Evolutionary conservation across 2,888 invertebrate genomes (phyloP).

Genomic region (Nyleta sp.): DNA sequence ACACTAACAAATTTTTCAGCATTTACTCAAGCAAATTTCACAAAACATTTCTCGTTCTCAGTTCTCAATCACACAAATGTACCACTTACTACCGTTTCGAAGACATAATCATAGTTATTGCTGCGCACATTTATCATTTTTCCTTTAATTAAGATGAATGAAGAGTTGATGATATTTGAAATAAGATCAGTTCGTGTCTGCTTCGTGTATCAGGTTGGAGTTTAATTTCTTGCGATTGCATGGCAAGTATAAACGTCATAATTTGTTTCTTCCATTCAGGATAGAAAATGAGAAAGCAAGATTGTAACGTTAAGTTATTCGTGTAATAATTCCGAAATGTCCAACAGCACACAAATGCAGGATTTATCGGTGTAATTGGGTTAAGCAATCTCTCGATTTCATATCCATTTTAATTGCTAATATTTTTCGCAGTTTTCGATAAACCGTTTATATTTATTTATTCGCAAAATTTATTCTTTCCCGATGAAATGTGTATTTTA

Average conservation of each 20-base stretch:
- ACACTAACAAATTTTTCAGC: no score
- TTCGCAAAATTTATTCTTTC: no score
- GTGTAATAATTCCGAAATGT: no score
- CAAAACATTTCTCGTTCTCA: slow-evolving; percentile 1
- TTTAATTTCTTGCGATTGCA: slow-evolving; percentile 24
- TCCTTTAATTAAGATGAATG: slow-evolving; percentile 40
- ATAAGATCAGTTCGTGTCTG: slow-evolving; percentile 16
- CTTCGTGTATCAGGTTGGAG: slow-evolving; percentile 6
- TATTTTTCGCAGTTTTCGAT: no score
- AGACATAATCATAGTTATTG: slow-evolving; percentile 20
- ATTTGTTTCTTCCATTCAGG: neutral
- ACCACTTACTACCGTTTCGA: slow-evolving; percentile 1
- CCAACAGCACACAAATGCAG: no score
- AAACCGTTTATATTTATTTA: no score
- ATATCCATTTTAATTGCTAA: no score
- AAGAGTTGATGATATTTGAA: slow-evolving; percentile 29
- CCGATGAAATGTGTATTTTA: no score
- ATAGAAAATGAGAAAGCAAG: no score
- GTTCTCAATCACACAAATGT: slow-evolving; percentile 10
- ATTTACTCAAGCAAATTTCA: neutral
- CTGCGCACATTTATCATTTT: slow-evolving; percentile 28
- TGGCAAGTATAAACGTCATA: neutral
- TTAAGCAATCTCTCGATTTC: no score
- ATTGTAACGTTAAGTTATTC: no score
- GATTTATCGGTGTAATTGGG: no score